Percentiles rank a stretch among this genome's conserved stretches.
Conservation (phyloP, 2,888 invertebrate genomes). For the Acanthococcus lagerstroemiae region DNA sequence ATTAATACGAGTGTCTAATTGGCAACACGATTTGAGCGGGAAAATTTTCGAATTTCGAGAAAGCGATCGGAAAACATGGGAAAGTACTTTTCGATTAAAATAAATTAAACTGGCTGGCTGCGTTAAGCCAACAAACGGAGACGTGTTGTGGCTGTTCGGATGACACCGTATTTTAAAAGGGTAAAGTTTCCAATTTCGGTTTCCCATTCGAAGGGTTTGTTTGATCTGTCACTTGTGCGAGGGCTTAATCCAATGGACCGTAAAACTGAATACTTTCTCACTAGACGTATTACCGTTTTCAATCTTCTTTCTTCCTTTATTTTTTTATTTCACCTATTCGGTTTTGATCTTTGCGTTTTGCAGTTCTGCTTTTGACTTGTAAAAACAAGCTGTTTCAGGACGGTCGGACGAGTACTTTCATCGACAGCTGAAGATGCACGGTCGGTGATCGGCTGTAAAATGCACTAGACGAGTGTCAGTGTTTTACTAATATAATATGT, state of each 20-base stretch:
- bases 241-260: conserved; percentile 26
- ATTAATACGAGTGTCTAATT: too few species aligned
- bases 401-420: too few species aligned
- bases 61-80: too few species aligned
- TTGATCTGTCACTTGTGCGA: conserved; percentile 26
- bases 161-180: conserved; percentile 19
- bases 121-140: neutral
- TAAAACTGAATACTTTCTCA: conserved; percentile 23
- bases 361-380: too few species aligned
- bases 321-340: neutral
- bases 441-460: too few species aligned
- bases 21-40: too few species aligned
- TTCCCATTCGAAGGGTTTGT: conserved; percentile 21
- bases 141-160: neutral
- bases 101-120: conserved; percentile 4
- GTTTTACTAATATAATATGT: too few species aligned
- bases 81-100: neutral
- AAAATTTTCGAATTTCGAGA: too few species aligned
- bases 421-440: too few species aligned
- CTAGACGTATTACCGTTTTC: conserved; percentile 25
- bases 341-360: too few species aligned
- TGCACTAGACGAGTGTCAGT: too few species aligned
- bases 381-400: too few species aligned
- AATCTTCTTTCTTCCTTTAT: conserved; percentile 6
- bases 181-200: conserved; percentile 26